Evolutionary conservation across 2,888 invertebrate species (phyloP).

Genomic region (Drosophila nigricruria): DNA sequence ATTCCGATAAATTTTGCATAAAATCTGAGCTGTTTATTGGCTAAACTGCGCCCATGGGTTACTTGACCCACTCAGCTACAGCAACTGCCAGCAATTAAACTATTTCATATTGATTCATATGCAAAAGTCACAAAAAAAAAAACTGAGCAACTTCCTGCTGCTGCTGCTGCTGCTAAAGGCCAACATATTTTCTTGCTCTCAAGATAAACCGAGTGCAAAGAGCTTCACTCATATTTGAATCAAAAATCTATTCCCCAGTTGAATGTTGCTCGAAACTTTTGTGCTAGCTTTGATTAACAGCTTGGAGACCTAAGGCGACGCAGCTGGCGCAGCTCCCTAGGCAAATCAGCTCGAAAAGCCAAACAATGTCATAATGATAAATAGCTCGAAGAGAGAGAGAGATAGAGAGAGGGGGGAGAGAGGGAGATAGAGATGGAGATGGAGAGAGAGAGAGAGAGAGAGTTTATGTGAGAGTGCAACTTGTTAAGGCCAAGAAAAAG

Average conservation of each 20-base stretch:
- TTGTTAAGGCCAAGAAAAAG: slow-evolving; percentile 13
- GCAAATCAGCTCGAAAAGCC: slow-evolving; percentile 70
- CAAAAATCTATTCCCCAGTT: slow-evolving; percentile 43
- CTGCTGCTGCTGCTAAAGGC: background rate
- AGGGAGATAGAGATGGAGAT: background rate
- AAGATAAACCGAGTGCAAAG: slow-evolving; percentile 1
- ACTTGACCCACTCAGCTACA: background rate
- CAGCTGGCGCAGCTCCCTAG: slow-evolving; percentile 63
- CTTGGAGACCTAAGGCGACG: slow-evolving; percentile 51
- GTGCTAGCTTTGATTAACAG: slow-evolving; percentile 70
- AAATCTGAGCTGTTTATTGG: background rate
- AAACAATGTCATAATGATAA: slow-evolving; percentile 75
- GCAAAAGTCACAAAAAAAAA: background rate
- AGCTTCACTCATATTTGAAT: slow-evolving; percentile 22
- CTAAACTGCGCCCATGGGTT: background rate
- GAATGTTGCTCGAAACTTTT: slow-evolving; percentile 28
- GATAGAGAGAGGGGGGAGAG: slow-evolving; percentile 1
- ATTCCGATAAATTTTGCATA: background rate
- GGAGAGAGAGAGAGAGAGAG: background rate
- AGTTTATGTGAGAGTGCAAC: slow-evolving; percentile 1
- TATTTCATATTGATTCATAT: background rate
- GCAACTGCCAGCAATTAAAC: slow-evolving; percentile 4
- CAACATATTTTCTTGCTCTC: background rate
- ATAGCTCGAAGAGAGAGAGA: slow-evolving; percentile 50
- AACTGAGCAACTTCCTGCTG: background rate